Conservation (phyloP, 2,113 vertebrate genomes). For the Ceratotherium simum region DNA sequence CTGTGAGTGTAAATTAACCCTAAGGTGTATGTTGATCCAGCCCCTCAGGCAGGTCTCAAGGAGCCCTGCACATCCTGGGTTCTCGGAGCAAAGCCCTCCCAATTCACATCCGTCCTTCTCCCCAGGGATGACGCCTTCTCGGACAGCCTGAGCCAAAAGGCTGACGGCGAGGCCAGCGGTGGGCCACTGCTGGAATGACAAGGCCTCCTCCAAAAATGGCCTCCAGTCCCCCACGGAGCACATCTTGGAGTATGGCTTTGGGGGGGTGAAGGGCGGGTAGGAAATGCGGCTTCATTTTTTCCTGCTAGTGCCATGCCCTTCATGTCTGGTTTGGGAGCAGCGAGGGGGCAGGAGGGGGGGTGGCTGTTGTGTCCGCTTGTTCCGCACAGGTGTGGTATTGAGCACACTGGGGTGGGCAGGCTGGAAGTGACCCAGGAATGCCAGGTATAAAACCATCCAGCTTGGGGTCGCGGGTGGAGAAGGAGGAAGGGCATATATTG, state of each 20-base stretch:
- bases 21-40: neutral
- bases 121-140: conserved; percentile 97
- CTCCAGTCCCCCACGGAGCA: conserved; percentile 96
- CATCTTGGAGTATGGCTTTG: conserved; percentile 94
- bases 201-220: conserved; percentile 96
- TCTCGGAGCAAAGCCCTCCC: neutral
- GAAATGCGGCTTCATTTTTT: conserved; percentile 47
- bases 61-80: neutral
- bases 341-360: neutral
- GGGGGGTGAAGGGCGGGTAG: conserved; percentile 96
- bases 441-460: neutral
- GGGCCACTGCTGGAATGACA: conserved; percentile 96
- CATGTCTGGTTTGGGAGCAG: neutral
- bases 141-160: conserved; percentile 98
- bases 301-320: rapidly evolving
- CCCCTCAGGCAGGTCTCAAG: neutral
- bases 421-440: neutral
- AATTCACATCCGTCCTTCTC: conserved; percentile 48
- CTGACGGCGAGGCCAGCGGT: conserved; percentile 98
- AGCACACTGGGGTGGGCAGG: neutral
- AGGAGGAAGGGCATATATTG: neutral
- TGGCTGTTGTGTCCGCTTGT: neutral
- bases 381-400: neutral
- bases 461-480: neutral
- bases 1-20: rapidly evolving